A percentile compares a stretch with the other conserved stretches of the same genome.
phyloP scores from a whole-genome alignment of 2,888 invertebrate species.

The Dione vanillae region DNA sequence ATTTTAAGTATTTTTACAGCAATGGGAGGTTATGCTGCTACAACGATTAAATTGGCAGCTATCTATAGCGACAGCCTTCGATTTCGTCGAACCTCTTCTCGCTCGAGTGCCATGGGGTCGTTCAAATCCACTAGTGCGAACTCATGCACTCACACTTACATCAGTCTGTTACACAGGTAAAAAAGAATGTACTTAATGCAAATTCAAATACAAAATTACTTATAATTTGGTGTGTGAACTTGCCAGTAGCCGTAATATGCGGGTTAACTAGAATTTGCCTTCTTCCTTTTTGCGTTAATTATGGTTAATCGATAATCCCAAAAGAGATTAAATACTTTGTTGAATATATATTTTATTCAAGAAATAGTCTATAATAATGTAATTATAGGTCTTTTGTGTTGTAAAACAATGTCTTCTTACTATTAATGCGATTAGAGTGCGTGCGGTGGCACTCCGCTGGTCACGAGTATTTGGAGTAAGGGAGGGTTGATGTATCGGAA shows the following conservation, averaged over 20 bases:
- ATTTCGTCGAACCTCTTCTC: conserved; percentile 92
- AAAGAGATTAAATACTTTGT: conserved; percentile 20
- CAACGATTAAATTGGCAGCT: conserved; percentile 92
- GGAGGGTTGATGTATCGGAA: conserved; percentile 72
- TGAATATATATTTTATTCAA: conserved; percentile 50
- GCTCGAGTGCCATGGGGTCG: conserved; percentile 86
- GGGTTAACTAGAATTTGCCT: conserved; percentile 57
- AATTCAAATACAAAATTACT: no score
- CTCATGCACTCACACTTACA: conserved; percentile 90
- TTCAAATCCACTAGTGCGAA: conserved; percentile 85
- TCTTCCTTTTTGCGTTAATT: conserved; percentile 60
- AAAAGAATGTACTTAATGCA: conserved; percentile 51
- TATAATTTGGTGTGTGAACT: conserved; percentile 6
- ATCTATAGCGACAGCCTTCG: conserved; percentile 90
- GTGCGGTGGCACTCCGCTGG: conserved; percentile 55
- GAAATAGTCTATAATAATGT: no score
- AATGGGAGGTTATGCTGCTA: conserved; percentile 91
- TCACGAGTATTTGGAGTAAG: conserved; percentile 58
- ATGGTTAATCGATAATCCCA: conserved; percentile 61
- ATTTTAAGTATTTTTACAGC: conserved; percentile 78
- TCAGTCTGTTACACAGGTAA: conserved; percentile 92
- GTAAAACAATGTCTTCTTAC: conserved; percentile 36
- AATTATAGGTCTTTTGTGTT: neutral
- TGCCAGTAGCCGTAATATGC: conserved; percentile 54
- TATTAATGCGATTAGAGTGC: conserved; percentile 65